These are phyloP conservation scores for Odontamblyopus rebecca DNA, from an alignment of 2,797 vertebrate genomes.

Conservation along the genomic window DNA sequence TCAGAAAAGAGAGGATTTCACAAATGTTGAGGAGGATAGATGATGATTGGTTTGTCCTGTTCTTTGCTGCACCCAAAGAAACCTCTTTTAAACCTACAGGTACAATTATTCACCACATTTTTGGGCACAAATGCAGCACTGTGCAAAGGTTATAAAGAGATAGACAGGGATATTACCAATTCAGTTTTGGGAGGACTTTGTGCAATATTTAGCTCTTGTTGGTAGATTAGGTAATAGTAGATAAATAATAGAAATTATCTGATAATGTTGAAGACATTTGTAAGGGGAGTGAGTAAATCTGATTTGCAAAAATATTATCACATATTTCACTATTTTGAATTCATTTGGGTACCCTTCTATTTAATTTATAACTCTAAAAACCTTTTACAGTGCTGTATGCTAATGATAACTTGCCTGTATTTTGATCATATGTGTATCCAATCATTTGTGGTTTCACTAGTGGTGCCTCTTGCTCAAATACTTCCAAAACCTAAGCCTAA, in stretches of 20 bases:
- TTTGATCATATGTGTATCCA: background rate
- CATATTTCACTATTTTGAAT: background rate
- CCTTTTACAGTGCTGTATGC: background rate
- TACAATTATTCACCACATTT: conserved; percentile 28
- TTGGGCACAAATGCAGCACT: background rate
- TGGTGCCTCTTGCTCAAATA: conserved; percentile 11
- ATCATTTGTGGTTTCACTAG: conserved; percentile 33
- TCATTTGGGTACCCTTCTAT: background rate
- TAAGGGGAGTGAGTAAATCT: background rate
- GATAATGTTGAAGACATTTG: background rate
- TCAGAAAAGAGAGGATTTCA: conserved; percentile 7
- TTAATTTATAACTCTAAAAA: background rate
- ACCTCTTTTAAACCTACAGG: conserved; percentile 49
- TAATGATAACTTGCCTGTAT: background rate
- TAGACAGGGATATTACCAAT: background rate
- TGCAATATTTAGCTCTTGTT: background rate
- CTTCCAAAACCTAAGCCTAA: conserved; percentile 28
- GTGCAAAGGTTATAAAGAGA: background rate
- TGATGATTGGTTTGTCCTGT: conserved; percentile 46
- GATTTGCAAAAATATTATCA: background rate
- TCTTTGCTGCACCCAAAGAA: conserved; percentile 36
- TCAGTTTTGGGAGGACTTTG: background rate
- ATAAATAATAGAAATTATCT: background rate
- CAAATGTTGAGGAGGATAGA: conserved; percentile 24
- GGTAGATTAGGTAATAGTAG: background rate